phyloP scores from a whole-genome alignment of 2,888 invertebrate genomes.

The Mantis religiosa region DNA sequence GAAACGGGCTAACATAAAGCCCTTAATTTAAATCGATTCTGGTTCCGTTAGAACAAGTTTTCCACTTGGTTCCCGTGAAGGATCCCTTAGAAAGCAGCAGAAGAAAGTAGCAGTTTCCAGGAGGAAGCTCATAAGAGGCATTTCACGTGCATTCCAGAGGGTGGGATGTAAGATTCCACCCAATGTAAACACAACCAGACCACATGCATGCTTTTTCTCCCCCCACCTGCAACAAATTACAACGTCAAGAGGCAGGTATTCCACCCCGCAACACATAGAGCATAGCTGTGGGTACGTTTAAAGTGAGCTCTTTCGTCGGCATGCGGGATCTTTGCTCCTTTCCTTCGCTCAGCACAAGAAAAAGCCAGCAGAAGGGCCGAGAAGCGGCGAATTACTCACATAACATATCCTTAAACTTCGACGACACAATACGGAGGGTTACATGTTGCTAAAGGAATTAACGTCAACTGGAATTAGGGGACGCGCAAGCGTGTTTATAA shows the following conservation, averaged over 20 bases:
- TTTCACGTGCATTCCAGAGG: neutral
- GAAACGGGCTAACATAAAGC: neutral
- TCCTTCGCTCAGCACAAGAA: neutral
- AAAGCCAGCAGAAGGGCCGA: neutral
- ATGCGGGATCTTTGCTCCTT: slow-evolving; percentile 11
- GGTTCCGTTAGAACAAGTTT: neutral
- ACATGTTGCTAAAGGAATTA: neutral
- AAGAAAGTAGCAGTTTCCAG: neutral
- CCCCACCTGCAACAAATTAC: neutral
- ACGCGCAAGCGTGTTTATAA: neutral
- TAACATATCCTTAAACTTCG: slow-evolving; percentile 18
- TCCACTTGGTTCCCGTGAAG: neutral
- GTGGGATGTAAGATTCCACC: neutral
- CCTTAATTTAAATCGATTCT: neutral
- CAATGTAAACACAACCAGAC: neutral
- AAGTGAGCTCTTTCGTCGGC: slow-evolving; percentile 12
- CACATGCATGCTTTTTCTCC: neutral
- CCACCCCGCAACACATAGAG: neutral
- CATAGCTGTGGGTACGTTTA: slow-evolving; percentile 22
- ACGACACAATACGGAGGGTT: neutral
- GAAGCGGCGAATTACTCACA: slow-evolving; percentile 20
- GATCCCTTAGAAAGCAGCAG: neutral
- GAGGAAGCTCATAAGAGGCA: neutral
- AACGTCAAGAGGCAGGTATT: neutral
- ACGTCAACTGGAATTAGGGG: neutral